Conservation (phyloP, 2,888 invertebrate genomes). For the Amphiduros pacificus region DNA sequence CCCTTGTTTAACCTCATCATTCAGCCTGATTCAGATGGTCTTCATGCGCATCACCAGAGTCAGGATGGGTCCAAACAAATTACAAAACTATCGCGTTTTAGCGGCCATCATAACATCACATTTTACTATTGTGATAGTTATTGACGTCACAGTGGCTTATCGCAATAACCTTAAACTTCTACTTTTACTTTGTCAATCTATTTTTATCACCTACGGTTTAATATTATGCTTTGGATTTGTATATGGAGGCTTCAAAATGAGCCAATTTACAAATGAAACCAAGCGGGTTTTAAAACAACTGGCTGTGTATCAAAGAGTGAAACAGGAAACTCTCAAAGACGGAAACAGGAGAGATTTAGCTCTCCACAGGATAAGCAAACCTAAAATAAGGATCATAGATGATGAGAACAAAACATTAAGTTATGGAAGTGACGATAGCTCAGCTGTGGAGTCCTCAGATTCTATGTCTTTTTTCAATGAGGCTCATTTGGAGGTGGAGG, state of each 20-base stretch:
- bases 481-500: constrained; percentile 19
- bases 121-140: constrained; percentile 63
- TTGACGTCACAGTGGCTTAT: constrained; percentile 62
- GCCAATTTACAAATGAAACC: constrained; percentile 42
- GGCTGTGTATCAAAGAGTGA: constrained; percentile 33
- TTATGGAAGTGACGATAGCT: constrained; percentile 50
- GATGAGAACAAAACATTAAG: constrained; percentile 60
- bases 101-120: constrained; percentile 64
- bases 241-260: constrained; percentile 64
- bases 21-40: constrained; percentile 66
- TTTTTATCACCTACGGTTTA: constrained; percentile 65
- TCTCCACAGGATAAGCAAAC: constrained; percentile 61
- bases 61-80: constrained; percentile 62
- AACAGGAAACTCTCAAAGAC: constrained; percentile 8
- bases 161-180: constrained; percentile 43
- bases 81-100: constrained; percentile 63
- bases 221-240: constrained; percentile 65
- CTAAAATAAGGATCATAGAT: constrained; percentile 60
- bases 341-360: constrained; percentile 20
- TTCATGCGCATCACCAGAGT: constrained; percentile 66
- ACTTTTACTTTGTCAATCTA: constrained; percentile 60
- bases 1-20: constrained; percentile 66
- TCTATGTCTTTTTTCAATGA: constrained; percentile 24
- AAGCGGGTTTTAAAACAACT: constrained; percentile 33
- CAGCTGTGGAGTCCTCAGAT: constrained; percentile 17